A percentile compares a stretch with the other conserved stretches of the same genome.
Evolutionary conservation across 2,888 invertebrate species (phyloP).

Genomic region (Rhodophaea formosa): DNA sequence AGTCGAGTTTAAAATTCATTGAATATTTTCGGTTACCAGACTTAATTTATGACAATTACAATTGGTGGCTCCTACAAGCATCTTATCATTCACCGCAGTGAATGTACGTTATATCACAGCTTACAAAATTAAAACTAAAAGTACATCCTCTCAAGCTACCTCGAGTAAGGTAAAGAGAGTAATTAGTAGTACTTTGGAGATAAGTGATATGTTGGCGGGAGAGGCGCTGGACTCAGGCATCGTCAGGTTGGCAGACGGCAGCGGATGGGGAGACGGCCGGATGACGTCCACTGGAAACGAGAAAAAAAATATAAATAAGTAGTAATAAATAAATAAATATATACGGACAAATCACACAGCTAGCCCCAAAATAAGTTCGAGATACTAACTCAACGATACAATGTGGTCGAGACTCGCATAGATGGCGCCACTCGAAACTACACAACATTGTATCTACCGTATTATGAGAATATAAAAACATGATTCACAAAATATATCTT

Average conservation of each 20-base stretch:
- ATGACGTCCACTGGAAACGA: conserved; percentile 68
- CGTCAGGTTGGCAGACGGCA: conserved; percentile 61
- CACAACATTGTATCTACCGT: too few species aligned
- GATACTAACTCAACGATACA: too few species aligned
- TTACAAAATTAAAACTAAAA: conserved; percentile 56
- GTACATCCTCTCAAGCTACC: conserved; percentile 53
- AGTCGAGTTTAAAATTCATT: not conserved
- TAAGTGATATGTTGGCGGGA: conserved; percentile 32
- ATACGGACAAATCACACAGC: too few species aligned
- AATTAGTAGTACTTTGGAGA: conserved; percentile 34
- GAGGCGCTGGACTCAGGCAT: conserved; percentile 55
- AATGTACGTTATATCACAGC: conserved; percentile 60
- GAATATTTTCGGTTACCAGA: not conserved
- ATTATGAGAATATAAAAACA: too few species aligned
- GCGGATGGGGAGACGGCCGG: conserved; percentile 53
- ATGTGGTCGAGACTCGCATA: too few species aligned
- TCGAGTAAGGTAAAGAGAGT: conserved; percentile 43
- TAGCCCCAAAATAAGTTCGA: too few species aligned
- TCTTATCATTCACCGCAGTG: conserved; percentile 11
- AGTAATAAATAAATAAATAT: too few species aligned
- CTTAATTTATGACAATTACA: conserved; percentile 3
- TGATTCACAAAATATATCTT: too few species aligned
- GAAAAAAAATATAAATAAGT: conserved; percentile 20
- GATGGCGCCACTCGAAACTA: too few species aligned
- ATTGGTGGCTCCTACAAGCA: conserved; percentile 4